Percentiles rank a stretch among this genome's conserved stretches.
Conservation (phyloP, 92 coral and sea anemone species). For the Meandrina meandrites region DNA sequence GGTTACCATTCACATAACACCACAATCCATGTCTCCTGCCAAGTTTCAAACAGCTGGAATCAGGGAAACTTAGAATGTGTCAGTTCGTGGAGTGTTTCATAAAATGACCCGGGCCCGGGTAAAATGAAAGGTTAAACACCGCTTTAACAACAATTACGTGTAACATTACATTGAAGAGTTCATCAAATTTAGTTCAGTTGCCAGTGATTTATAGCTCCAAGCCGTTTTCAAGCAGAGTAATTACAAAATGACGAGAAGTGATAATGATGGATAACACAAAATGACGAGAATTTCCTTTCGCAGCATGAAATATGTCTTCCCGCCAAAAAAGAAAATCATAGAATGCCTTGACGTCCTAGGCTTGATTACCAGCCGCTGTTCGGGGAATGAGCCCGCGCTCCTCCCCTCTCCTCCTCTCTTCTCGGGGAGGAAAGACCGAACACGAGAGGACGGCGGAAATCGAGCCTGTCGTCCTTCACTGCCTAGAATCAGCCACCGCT, state of each 20-base stretch:
- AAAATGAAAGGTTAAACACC: background rate
- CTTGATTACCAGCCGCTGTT: too few species aligned
- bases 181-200: too few species aligned
- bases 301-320: background rate
- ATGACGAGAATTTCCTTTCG: background rate
- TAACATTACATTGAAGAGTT: background rate
- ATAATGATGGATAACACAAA: too few species aligned
- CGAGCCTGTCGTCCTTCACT: too few species aligned
- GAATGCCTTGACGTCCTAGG: background rate
- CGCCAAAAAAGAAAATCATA: background rate
- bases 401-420: too few species aligned
- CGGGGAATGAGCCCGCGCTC: too few species aligned
- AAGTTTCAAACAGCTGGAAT: background rate
- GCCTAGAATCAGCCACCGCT: too few species aligned
- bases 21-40: slow-evolving; percentile 9
- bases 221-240: too few species aligned
- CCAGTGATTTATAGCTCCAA: too few species aligned
- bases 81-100: background rate
- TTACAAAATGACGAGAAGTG: background rate
- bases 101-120: too few species aligned
- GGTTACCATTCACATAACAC: background rate
- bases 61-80: background rate
- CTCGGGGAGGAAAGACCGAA: too few species aligned
- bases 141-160: background rate
- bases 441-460: too few species aligned